Evolutionary conservation across 2,797 vertebrate species (phyloP).

Genomic region (Enteromius trimaculatus): DNA sequence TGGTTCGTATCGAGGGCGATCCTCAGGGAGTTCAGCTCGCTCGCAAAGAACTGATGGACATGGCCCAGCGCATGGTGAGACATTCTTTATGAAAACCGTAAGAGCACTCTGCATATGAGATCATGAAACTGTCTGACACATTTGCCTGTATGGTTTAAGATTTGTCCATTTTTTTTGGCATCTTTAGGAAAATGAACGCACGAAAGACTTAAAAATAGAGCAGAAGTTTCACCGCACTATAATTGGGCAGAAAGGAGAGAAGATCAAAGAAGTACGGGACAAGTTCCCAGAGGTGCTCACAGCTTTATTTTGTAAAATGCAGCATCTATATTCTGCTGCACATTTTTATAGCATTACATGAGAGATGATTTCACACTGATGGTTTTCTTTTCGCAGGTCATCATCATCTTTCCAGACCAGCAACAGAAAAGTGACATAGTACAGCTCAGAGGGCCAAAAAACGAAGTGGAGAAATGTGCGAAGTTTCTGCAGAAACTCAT

Average conservation of each 20-base stretch:
- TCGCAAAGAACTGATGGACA: conserved; percentile 81
- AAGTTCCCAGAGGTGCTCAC: conserved; percentile 82
- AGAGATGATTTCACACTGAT: background rate
- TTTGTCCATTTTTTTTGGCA: background rate
- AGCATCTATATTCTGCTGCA: background rate
- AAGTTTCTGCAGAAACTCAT: conserved; percentile 85
- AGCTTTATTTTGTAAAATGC: background rate
- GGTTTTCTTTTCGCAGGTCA: conserved; percentile 71
- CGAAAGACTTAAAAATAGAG: conserved; percentile 83
- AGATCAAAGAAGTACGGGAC: conserved; percentile 83
- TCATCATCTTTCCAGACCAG: conserved; percentile 85
- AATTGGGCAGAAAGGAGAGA: conserved; percentile 84
- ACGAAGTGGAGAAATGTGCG: conserved; percentile 84
- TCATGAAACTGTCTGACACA: background rate
- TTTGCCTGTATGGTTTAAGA: background rate
- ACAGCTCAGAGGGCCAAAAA: conserved; percentile 84
- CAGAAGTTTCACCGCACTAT: conserved; percentile 83
- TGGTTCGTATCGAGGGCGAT: conserved; percentile 85
- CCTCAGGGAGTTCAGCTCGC: conserved; percentile 83
- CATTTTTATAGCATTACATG: background rate
- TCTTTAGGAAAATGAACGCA: conserved; percentile 80
- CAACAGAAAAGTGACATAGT: conserved; percentile 82
- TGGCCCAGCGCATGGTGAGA: conserved; percentile 84
- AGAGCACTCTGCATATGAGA: background rate
- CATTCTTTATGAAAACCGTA: background rate